A percentile compares a stretch with the other conserved stretches of the same genome.
Evolutionary conservation across 2,113 vertebrate genomes (phyloP).

Genomic region (Heteronetta atricapilla): DNA sequence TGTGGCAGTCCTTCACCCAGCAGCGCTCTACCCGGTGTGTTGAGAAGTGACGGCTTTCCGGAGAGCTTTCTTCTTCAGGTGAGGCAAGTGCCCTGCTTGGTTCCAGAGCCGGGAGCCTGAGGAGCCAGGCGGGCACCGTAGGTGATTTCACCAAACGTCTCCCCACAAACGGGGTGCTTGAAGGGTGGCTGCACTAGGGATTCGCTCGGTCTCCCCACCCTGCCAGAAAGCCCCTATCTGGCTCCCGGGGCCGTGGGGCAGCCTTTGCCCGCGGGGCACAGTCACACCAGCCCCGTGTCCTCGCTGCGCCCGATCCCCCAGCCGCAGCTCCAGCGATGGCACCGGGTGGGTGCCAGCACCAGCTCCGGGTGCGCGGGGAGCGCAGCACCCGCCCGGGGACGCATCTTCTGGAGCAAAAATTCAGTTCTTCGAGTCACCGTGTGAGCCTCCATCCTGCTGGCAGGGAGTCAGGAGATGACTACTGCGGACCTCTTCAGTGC

Average conservation of each 20-base stretch:
- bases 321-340: neutral
- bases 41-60: neutral
- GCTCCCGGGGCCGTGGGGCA: neutral
- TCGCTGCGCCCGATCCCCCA: neutral
- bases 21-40: neutral
- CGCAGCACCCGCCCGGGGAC: accelerated
- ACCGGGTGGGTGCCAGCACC: neutral
- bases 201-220: neutral
- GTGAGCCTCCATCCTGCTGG: neutral
- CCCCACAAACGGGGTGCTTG: neutral
- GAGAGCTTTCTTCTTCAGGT: neutral
- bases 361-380: neutral
- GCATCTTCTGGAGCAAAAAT: neutral
- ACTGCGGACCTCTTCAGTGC: neutral
- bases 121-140: neutral
- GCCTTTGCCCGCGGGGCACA: neutral
- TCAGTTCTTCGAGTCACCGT: neutral
- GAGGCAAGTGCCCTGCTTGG: neutral
- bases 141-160: neutral
- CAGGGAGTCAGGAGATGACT: conserved; percentile 24
- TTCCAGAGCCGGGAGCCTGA: neutral
- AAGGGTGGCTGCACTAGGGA: neutral
- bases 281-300: neutral
- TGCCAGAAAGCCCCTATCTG: neutral
- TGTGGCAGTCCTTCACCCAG: neutral